Conservation (phyloP, 2,888 invertebrate species). For the Idaea dimidiata region DNA sequence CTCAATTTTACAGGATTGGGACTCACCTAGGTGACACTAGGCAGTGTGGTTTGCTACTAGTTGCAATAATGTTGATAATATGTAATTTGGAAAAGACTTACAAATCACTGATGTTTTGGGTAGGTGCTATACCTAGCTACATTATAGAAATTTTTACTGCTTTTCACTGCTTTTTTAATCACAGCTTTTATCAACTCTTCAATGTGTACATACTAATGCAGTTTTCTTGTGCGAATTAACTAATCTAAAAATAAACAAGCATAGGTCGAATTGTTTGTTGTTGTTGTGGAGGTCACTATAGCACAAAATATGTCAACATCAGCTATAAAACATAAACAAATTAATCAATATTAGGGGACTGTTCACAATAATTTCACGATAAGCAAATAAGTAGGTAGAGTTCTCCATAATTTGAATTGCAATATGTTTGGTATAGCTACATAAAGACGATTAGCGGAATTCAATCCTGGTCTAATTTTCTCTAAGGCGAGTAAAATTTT, state of each 20-base stretch:
- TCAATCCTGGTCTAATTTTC: neutral
- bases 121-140: too few relatives aligned
- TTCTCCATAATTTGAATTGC: neutral
- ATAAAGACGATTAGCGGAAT: neutral
- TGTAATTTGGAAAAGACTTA: too few relatives aligned
- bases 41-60: too few relatives aligned
- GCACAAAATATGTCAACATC: neutral
- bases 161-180: too few relatives aligned
- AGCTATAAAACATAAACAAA: neutral
- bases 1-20: too few relatives aligned
- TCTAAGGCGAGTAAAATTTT: neutral
- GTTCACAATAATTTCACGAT: neutral
- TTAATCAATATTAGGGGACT: neutral
- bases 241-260: neutral
- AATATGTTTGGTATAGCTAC: neutral
- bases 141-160: too few relatives aligned
- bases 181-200: neutral
- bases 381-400: neutral
- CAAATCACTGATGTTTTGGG: too few relatives aligned
- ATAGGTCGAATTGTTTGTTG: neutral
- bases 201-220: neutral
- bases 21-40: too few relatives aligned
- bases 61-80: too few relatives aligned
- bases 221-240: neutral
- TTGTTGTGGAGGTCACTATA: neutral